Conservation (phyloP, 2,113 vertebrate species). For the Prunella fulvescens region DNA sequence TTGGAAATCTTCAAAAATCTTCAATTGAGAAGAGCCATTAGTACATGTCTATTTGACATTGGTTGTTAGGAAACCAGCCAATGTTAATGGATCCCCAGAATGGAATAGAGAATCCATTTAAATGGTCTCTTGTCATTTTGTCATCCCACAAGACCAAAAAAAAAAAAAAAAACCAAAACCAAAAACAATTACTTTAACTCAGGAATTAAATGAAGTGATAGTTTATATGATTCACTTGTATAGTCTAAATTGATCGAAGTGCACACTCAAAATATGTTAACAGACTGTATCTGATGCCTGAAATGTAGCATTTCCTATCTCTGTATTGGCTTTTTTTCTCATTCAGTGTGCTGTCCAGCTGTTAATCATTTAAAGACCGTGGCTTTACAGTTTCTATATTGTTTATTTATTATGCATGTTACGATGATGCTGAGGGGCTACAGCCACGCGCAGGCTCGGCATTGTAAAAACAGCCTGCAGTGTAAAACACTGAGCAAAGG, state of each 20-base stretch:
- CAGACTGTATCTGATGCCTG: neutral
- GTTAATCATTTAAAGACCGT: neutral
- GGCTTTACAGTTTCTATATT: neutral
- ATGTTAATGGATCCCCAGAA: slow-evolving; percentile 15
- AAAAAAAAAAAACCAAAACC: neutral
- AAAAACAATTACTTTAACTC: slow-evolving; percentile 13
- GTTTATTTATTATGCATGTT: neutral
- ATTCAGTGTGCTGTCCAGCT: neutral
- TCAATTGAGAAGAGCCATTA: slow-evolving; percentile 34
- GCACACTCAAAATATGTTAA: neutral
- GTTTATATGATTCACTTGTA: slow-evolving; percentile 15
- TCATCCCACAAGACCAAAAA: slow-evolving; percentile 25
- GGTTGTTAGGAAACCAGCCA: slow-evolving; percentile 44
- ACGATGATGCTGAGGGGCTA: neutral
- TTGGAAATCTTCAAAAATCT: slow-evolving; percentile 35
- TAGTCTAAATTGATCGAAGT: slow-evolving; percentile 6
- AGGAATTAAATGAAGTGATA: slow-evolving; percentile 29
- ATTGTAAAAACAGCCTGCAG: neutral
- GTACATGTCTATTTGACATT: slow-evolving; percentile 20
- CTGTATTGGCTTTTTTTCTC: neutral
- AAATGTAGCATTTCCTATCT: neutral
- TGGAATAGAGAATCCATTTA: slow-evolving; percentile 37
- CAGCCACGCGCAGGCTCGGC: rapidly evolving
- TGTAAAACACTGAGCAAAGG: neutral
- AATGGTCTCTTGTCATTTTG: slow-evolving; percentile 13